Conservation (phyloP, 2,113 vertebrate species). For the Rhynchomys soricoides region DNA sequence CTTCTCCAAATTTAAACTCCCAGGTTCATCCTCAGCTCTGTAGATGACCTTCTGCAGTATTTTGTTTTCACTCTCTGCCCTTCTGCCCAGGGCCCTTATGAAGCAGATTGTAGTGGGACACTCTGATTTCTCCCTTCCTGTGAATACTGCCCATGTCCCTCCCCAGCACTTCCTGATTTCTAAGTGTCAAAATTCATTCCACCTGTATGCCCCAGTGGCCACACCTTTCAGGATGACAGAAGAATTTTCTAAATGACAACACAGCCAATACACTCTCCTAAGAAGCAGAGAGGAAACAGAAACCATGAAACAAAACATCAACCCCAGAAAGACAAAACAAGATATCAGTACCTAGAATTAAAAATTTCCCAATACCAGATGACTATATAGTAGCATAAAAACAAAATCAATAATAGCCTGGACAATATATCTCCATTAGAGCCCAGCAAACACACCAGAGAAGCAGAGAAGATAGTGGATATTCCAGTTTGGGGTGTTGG, state of each 20-base stretch:
- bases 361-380: not conserved
- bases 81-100: not conserved
- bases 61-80: not conserved
- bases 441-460: not conserved
- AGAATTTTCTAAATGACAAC: not conserved
- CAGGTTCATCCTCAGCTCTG: not conserved
- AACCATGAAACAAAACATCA: not conserved
- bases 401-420: not conserved
- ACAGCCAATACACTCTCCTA: not conserved
- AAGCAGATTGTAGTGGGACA: not conserved
- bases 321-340: not conserved
- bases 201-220: not conserved
- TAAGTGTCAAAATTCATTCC: not conserved
- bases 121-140: not conserved
- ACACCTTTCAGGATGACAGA: not conserved
- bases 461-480: fast-evolving
- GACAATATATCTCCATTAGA: not conserved
- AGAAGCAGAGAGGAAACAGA: not conserved
- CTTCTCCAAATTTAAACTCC: not conserved
- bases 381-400: not conserved
- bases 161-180: not conserved
- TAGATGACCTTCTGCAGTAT: not conserved
- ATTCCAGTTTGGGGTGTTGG: not conserved
- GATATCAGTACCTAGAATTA: not conserved
- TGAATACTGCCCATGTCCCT: not conserved